Conservation (phyloP, 2,113 vertebrate genomes). For the Osmerus eperlanus region DNA sequence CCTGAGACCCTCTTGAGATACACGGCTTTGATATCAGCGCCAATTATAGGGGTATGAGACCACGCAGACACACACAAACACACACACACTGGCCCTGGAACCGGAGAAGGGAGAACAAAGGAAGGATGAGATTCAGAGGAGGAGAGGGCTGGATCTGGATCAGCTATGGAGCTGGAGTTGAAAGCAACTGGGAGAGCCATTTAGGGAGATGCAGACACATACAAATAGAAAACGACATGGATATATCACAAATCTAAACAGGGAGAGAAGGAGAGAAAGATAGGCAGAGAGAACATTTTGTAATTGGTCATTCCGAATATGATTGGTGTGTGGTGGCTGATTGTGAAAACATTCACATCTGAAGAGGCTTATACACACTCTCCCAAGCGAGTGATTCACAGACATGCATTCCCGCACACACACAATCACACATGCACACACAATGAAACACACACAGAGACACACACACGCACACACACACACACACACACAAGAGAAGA, state of each 20-base stretch:
- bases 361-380: conserved; percentile 41
- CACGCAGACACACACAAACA: conserved; percentile 28
- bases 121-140: conserved; percentile 61
- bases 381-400: conserved; percentile 51
- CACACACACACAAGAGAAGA: too few relatives aligned
- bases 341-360: too few relatives aligned
- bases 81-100: conserved; percentile 1
- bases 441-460: not conserved
- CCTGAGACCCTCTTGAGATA: conserved; percentile 69
- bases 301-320: too few relatives aligned
- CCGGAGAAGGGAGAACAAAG: conserved; percentile 56
- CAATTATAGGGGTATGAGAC: conserved; percentile 62
- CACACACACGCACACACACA: not conserved
- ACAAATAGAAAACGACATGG: conserved; percentile 34
- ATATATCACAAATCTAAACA: conserved; percentile 19
- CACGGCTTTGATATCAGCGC: conserved; percentile 73
- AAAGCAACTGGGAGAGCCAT: conserved; percentile 25
- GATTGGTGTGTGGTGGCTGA: too few relatives aligned
- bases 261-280: conserved; percentile 42
- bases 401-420: not conserved
- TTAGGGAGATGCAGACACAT: too few relatives aligned
- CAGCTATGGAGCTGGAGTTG: conserved; percentile 48
- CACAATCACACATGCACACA: not conserved
- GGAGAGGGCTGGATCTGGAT: conserved; percentile 62
- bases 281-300: conserved; percentile 17